Percentiles rank a stretch among this genome's conserved stretches.
Evolutionary conservation across 2,113 vertebrate genomes (phyloP).

Genomic region (cattle (Bos taurus)): DNA sequence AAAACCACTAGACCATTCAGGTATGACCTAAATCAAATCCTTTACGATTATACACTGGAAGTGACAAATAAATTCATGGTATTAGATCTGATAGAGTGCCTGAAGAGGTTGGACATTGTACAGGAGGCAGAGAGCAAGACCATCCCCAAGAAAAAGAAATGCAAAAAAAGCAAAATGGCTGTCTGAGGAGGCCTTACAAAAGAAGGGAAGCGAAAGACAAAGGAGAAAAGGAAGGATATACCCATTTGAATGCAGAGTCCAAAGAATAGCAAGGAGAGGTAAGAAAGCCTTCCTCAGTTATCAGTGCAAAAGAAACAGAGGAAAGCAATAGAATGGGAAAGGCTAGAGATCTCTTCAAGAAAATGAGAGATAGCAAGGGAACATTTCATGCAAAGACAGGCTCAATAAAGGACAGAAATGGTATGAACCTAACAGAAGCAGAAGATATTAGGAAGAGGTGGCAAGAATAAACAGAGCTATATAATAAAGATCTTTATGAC

Average conservation of each 20-base stretch:
- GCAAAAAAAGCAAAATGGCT: not conserved
- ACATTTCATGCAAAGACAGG: not conserved
- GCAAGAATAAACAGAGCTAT: not conserved
- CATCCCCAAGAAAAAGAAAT: not conserved
- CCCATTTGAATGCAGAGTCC: not conserved
- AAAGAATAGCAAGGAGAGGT: not conserved
- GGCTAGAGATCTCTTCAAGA: not conserved
- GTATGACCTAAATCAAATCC: not conserved
- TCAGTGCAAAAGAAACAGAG: not conserved
- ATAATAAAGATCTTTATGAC: not conserved
- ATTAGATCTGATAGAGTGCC: not conserved
- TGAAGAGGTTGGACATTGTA: not conserved
- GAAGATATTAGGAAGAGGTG: not conserved
- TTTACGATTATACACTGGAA: not conserved
- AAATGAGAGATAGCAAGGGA: not conserved
- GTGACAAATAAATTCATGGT: not conserved
- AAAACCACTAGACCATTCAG: not conserved
- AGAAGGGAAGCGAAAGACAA: not conserved
- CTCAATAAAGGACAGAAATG: not conserved
- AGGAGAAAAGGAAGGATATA: not conserved
- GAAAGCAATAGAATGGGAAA: not conserved
- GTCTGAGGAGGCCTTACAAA: not conserved
- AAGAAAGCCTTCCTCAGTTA: not conserved
- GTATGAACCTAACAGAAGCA: not conserved
- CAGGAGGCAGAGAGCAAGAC: not conserved